Evolutionary conservation across 2,888 invertebrate species (phyloP), one percentile per base, ranked within the genome.

Genomic region (Geotrupes spiniger): DNA sequence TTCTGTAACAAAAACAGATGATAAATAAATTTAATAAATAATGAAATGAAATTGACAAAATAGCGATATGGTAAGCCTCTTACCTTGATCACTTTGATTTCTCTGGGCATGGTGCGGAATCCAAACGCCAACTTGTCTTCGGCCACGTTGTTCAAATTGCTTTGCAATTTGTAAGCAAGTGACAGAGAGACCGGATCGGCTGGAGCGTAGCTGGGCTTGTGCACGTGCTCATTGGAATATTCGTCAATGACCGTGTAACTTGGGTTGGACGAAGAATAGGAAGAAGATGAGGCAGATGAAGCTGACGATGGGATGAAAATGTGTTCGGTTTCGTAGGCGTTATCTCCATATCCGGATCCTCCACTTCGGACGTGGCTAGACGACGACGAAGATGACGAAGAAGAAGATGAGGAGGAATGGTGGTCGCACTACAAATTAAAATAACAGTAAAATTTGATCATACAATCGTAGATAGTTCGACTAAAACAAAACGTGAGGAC

Each of bases 71-170:
- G n/a, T n/a, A n/a, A 21, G 21, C 10, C 9, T n/a, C 29, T 26
- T 53, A 54, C 54, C 31, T 47, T 44, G 15, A 43, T 36, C 12
- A 63, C 60, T 14, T 67, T 63, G 0, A 66, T 63, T 41, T 79
- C 76, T 10, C 69, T 60, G 1, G 81, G 81, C 9, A 72, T 49
- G 10, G 71, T 74, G 6, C 71, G 68, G 50, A 77, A 79, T 1
- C 81, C 81, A 53, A 75, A 81, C 2, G 75, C 65, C 4, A 81
- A 59, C 52, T 72, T 74, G 5, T 76, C 76, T 61, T 81, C 81
- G 1, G 73, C 72, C 4, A 74, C 68, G 12, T 65, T 64, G 31
- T 71, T 68, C 4, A 56, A 52, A 5, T 73, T 66, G 42, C 59
- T 65, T 39, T 72, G 73, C 8, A 72, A 65, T 49, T 73, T 73